A percentile compares a stretch with the other conserved stretches of the same genome.
phyloP scores from a whole-genome alignment of 2,888 invertebrate genomes.

The Clivina fossor region DNA sequence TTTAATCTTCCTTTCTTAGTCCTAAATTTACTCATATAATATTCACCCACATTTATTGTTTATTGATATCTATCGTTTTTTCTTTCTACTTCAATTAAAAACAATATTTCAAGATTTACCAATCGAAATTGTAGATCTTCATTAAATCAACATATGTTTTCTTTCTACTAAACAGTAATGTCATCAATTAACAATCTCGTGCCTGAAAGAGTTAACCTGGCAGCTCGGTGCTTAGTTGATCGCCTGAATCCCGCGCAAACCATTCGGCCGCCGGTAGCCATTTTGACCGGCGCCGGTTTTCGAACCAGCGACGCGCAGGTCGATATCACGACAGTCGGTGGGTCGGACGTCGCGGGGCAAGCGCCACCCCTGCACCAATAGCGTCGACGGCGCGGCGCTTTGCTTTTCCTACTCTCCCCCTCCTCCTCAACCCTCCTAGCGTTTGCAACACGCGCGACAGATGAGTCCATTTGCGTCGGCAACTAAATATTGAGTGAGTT shows the following conservation, averaged over 20 bases:
- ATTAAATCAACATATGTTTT: no score
- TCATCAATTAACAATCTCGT: no score
- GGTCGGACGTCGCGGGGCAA: conserved; percentile 42
- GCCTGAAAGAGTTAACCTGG: no score
- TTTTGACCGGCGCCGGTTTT: conserved; percentile 22
- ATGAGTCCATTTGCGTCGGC: conserved; percentile 23
- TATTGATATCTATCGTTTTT: no score
- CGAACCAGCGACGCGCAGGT: conserved; percentile 45
- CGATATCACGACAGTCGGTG: conserved; percentile 41
- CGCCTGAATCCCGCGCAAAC: background rate
- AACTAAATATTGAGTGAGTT: conserved; percentile 25
- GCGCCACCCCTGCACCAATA: conserved; percentile 46
- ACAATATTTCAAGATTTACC: no score
- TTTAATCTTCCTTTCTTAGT: no score
- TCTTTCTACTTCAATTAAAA: no score
- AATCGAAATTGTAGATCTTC: no score
- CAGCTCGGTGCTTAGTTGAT: background rate
- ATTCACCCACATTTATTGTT: no score
- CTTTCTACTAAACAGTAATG: no score
- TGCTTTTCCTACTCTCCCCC: background rate
- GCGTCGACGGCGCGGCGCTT: conserved; percentile 3
- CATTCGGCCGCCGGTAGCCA: background rate
- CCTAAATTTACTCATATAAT: no score
- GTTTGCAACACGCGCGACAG: background rate
- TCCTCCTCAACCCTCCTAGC: background rate